Evolutionary conservation across 2,888 invertebrate genomes (phyloP), one percentile per base, ranked within the genome.

Genomic region (Sarcophaga caerulescens): DNA sequence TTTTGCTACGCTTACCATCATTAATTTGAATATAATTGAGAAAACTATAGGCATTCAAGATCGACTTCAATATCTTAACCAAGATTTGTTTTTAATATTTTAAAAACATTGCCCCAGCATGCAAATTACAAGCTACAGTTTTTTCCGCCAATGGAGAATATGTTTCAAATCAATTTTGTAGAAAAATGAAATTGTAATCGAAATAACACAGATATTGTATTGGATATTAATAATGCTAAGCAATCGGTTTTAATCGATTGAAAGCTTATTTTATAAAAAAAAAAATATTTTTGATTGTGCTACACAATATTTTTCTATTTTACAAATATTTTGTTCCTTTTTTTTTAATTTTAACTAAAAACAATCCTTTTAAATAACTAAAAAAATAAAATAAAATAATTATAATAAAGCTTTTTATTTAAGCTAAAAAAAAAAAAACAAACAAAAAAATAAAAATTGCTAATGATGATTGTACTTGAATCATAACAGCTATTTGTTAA

Each of bases 401-500:
- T 52, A 14, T 14, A 52, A 14, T 52, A 52, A 52, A 52, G 47
- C 52, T 52, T 76, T 81, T 77, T 76, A 77, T 63, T n/a, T 19
- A 35, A 35, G 10, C 2, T 35, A 60, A 60, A 21, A 47, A 59
- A 10, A 69, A 47, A 63, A 45, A 66, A 23, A 25, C 0, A 21
- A 66, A 6, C 70, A 44, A 70, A 57, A 47, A 21, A 19, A 62
- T 79, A 84, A 79, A 79, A 84, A 79, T 82, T 84, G 86, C 84
- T 84, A 86, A 75, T 82, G 79, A 83, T 83, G 82, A 88, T 87
- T 80, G 86, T 78, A 82, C 85, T 88, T 88, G 82, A 89, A 89
- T 88, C 90, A 89, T 87, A 65, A 21, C 71, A 79, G 76, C 80
- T 79, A 79, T 75, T 84, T 77, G 66, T 85, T 81, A 75, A 74